phyloP scores from a whole-genome alignment of 2,113 vertebrate genomes.

The Nesoenas mayeri region DNA sequence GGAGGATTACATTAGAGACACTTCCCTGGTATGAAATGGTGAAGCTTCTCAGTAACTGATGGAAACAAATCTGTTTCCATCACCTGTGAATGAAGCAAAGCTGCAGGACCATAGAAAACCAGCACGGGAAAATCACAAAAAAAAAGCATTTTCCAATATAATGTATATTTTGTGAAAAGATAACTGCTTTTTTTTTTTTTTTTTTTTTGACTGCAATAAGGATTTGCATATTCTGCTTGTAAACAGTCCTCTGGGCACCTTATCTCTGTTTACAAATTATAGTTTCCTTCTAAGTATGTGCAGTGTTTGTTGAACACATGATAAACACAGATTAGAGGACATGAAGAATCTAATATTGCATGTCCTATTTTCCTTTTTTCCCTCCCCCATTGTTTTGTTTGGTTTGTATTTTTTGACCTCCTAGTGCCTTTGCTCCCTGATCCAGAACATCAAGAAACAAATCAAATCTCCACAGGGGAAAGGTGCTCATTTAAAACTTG shows the following conservation, averaged over 20 bases:
- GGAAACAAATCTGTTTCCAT: not conserved
- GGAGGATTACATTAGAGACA: not conserved
- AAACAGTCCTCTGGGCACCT: not conserved
- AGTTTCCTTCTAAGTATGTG: not conserved
- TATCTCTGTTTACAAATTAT: not conserved
- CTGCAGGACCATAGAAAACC: not conserved
- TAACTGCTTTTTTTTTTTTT: not conserved
- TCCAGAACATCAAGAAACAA: not conserved
- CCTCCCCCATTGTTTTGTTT: not conserved
- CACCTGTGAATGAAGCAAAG: not conserved
- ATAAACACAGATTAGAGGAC: not conserved
- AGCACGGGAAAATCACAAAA: not conserved
- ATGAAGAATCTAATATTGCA: not conserved
- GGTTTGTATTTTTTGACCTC: not conserved
- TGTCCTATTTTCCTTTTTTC: not conserved
- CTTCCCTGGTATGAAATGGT: not conserved
- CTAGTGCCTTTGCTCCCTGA: not conserved
- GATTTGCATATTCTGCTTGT: not conserved
- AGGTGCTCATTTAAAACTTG: not conserved
- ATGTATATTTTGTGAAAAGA: not conserved
- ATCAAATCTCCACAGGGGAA: not conserved
- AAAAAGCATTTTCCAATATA: not conserved
- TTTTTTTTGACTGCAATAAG: not conserved
- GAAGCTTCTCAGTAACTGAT: not conserved
- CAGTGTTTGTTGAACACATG: not conserved